Percentiles rank a stretch among this genome's conserved stretches.
Conservation (phyloP, 2,113 vertebrate species). For the Carollia perspicillata region DNA sequence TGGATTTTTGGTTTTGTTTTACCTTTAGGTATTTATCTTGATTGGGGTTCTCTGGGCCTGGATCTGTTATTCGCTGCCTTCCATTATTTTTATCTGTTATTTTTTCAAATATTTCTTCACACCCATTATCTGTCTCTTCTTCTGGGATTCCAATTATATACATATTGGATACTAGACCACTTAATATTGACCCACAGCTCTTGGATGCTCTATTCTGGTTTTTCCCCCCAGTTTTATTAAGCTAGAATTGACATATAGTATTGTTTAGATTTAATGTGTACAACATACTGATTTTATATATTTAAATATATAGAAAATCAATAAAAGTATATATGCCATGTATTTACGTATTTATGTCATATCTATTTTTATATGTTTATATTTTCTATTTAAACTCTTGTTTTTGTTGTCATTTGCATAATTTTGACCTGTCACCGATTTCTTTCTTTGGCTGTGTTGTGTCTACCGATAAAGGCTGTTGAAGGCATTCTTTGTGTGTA, state of each 20-base stretch:
- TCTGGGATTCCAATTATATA: neutral
- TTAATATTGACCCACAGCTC: neutral
- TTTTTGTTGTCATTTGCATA: neutral
- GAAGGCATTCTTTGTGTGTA: neutral
- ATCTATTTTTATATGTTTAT: no score
- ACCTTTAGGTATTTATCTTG: constrained; percentile 8
- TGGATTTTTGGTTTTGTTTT: constrained; percentile 8
- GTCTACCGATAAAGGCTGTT: neutral
- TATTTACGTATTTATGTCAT: neutral
- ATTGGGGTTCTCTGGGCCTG: neutral
- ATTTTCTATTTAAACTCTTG: neutral
- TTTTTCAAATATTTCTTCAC: neutral
- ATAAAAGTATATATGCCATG: neutral
- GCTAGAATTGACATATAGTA: neutral
- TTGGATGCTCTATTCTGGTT: neutral
- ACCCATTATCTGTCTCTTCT: neutral
- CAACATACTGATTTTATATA: neutral
- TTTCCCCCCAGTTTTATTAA: neutral
- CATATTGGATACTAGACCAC: neutral
- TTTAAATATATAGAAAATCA: neutral
- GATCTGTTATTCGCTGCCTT: neutral
- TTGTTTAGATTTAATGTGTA: neutral
- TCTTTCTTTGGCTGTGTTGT: constrained; percentile 1
- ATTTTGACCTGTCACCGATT: neutral
- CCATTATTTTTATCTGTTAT: neutral